Base-by-base conservation (phyloP, 2,113 vertebrate genomes). In the Cromileptes altivelis region DNA sequence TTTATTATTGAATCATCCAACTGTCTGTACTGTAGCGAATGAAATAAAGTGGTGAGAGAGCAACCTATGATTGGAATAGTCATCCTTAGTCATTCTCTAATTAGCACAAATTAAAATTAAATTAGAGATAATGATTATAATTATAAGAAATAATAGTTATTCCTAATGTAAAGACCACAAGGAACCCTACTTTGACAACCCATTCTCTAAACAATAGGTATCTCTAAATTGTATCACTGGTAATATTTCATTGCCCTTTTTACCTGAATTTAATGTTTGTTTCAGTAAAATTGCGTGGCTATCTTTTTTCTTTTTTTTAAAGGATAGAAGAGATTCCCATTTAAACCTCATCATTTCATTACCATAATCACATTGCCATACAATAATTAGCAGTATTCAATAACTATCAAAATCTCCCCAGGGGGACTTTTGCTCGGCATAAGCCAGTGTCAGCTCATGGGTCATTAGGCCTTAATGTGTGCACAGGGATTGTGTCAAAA, bases 311-410 rank as follows among this genome's bases (percentile, higher is more conserved):
- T 30, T 30, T 30, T 30, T 45, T 45, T 65, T 33, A 8, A 17
- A 45, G 14, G 13, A 63, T 9, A 57, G 45, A 81, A 75, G 25
- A 45, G 64, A 78, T 63, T 73, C 19, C 5, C 45, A 74, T 60
- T 81, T 68, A 64, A 81, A 67, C 23, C 18, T 23, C n/a, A 53
- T 74, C 37, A 37, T 69, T 21, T 67, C 53, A 75, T 88, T 75
- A 84, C 33, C 8, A 6, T 65, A 79, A 80, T 84, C 42, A 61
- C 11, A 58, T 75, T 70, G 53, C 55, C n/a, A 1, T 42, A n/a
- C 19, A 45, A 40, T 70, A 70, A 74, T 83, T 55, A 78, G 60
- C 60, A 27, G 23, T 30, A 75, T 78, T 71, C 30, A 71, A 55
- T 50, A 27, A 37, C 57, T 40, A 64, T 76, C 4, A 63, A 49